Evolutionary conservation across 1,140 invertebrate species (phyloP).

Genomic region (Philopotamus ludificatus): DNA sequence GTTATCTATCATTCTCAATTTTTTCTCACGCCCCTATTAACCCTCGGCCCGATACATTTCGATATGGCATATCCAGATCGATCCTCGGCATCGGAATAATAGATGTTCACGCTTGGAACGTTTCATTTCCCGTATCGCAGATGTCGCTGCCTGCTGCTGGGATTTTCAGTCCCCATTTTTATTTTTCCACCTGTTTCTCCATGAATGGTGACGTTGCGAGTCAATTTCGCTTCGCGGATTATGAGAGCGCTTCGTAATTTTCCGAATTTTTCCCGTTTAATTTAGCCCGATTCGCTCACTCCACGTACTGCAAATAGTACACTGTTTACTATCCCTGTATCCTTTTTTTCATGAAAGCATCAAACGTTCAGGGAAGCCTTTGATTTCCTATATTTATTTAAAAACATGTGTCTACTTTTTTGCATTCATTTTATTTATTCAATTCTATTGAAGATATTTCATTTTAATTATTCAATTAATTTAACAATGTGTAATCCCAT

Average conservation of each 20-base stretch:
- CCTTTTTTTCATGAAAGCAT: too few relatives aligned
- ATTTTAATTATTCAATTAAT: too few relatives aligned
- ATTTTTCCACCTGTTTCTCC: neutral
- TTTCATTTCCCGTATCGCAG: constrained; percentile 11
- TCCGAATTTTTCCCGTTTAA: neutral
- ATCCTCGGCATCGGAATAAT: constrained; percentile 1
- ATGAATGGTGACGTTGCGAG: neutral
- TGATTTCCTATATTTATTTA: too few relatives aligned
- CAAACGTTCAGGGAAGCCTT: neutral
- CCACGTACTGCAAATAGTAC: too few relatives aligned
- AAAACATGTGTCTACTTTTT: too few relatives aligned
- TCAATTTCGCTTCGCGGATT: neutral
- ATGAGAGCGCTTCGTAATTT: neutral
- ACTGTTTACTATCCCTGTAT: too few relatives aligned
- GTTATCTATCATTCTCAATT: constrained; percentile 2
- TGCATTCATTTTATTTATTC: too few relatives aligned
- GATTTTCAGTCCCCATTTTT: neutral
- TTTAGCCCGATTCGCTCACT: too few relatives aligned
- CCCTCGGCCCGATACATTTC: constrained; percentile 4
- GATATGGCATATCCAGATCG: neutral
- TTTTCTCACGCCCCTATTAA: constrained; percentile 4
- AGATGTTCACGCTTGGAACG: constrained; percentile 8
- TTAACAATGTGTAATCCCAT: too few relatives aligned
- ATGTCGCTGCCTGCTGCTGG: neutral
- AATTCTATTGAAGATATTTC: too few relatives aligned